Conservation (phyloP, 1,140 invertebrate species). For the Penaeus chinensis region DNA sequence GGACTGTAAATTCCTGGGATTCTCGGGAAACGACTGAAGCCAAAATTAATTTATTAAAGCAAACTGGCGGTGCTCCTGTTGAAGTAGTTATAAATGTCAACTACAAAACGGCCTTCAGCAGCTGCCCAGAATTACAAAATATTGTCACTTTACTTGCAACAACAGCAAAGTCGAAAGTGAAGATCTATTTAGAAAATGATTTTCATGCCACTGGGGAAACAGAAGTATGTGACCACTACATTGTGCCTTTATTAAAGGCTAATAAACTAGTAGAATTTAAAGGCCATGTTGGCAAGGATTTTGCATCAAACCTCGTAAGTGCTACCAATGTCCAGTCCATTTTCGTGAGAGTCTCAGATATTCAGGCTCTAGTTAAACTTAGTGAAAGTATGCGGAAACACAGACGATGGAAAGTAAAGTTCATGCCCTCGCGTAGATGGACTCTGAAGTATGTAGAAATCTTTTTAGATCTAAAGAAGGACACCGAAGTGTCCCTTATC, state of each 20-base stretch:
- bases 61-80: slow-evolving; percentile 29
- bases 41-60: slow-evolving; percentile 28
- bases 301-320: slow-evolving; percentile 7
- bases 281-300: slow-evolving; percentile 19
- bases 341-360: slow-evolving; percentile 24
- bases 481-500: background rate
- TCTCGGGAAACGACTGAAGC: slow-evolving; percentile 29
- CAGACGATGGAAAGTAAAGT: slow-evolving; percentile 22
- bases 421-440: slow-evolving; percentile 38
- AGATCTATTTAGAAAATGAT: slow-evolving; percentile 23
- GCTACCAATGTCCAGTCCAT: slow-evolving; percentile 33
- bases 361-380: slow-evolving; percentile 25
- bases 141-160: slow-evolving; percentile 30
- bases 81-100: slow-evolving; percentile 27
- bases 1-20: slow-evolving; percentile 37
- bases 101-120: slow-evolving; percentile 12
- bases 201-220: slow-evolving; percentile 8
- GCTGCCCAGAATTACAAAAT: slow-evolving; percentile 16
- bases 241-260: slow-evolving; percentile 1
- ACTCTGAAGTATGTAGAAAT: slow-evolving; percentile 30
- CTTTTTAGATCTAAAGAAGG: slow-evolving; percentile 20
- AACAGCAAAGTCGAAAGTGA: slow-evolving; percentile 20
- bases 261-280: slow-evolving; percentile 35
- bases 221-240: slow-evolving; percentile 4
- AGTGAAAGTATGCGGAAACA: slow-evolving; percentile 27